A percentile compares a stretch with the other conserved stretches of the same genome.
These are phyloP conservation scores for Danio albolineatus DNA, from an alignment of 2,797 vertebrate species.

Conservation along the genomic window DNA sequence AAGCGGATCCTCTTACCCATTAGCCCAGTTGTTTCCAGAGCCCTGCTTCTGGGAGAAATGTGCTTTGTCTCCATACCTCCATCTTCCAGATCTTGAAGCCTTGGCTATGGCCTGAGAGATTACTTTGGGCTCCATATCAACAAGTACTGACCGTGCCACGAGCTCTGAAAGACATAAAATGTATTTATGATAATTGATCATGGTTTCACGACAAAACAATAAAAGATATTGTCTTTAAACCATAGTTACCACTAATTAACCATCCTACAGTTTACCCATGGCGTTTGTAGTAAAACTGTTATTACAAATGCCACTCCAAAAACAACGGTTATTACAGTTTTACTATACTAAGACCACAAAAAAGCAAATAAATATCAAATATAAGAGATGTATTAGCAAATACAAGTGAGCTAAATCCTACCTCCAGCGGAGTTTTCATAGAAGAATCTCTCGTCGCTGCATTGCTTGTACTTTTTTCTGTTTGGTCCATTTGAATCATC, in stretches of 20 bases:
- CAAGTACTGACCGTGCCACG: slow-evolving; percentile 86
- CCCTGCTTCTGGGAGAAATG: slow-evolving; percentile 95
- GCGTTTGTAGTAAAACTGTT: too few relatives aligned
- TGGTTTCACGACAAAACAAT: too few relatives aligned
- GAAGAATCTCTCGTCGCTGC: slow-evolving; percentile 89
- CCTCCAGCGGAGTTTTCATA: slow-evolving; percentile 78
- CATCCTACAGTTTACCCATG: too few relatives aligned
- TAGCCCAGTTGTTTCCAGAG: slow-evolving; percentile 98
- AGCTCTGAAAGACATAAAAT: slow-evolving; percentile 71
- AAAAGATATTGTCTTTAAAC: too few relatives aligned
- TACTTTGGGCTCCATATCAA: slow-evolving; percentile 98
- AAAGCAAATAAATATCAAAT: neutral
- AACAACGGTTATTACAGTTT: too few relatives aligned
- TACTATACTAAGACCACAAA: neutral
- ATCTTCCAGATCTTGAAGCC: slow-evolving; percentile 83
- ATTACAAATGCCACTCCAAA: too few relatives aligned
- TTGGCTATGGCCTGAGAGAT: slow-evolving; percentile 84
- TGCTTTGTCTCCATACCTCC: slow-evolving; percentile 83
- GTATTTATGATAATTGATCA: too few relatives aligned
- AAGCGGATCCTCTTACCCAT: slow-evolving; percentile 83
- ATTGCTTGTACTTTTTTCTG: slow-evolving; percentile 74
- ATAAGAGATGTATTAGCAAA: neutral
- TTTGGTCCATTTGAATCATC: slow-evolving; percentile 74
- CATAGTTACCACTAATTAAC: too few relatives aligned
- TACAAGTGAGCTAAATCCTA: slow-evolving; percentile 58